These are phyloP conservation scores for Cuculus canorus DNA, from an alignment of 2,797 vertebrate genomes.

Conservation along the genomic window DNA sequence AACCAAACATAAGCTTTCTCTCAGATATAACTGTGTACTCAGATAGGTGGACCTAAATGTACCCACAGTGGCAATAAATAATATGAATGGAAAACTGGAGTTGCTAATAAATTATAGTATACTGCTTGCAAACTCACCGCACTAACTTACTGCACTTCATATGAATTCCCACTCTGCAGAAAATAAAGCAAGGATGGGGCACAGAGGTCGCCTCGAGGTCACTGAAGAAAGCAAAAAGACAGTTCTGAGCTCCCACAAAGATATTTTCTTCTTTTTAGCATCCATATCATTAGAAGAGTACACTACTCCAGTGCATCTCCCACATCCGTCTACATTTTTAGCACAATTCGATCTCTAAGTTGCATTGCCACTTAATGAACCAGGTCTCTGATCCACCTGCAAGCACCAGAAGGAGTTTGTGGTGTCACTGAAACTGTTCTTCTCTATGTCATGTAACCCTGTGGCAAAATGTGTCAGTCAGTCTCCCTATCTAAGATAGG, in stretches of 20 bases:
- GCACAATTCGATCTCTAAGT: neutral
- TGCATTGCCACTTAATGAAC: neutral
- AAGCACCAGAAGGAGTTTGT: neutral
- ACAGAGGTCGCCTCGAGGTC: neutral
- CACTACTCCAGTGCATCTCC: neutral
- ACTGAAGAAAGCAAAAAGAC: neutral
- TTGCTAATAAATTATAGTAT: neutral
- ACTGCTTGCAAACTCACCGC: neutral
- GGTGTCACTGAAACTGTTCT: neutral
- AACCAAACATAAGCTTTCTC: neutral
- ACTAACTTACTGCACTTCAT: neutral
- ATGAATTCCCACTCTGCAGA: neutral
- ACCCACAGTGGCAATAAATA: neutral
- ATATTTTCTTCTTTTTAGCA: neutral
- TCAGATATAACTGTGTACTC: neutral
- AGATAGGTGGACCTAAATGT: neutral
- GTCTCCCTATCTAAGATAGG: neutral
- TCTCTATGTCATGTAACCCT: neutral
- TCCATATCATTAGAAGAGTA: neutral
- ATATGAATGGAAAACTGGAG: neutral
- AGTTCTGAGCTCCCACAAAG: neutral
- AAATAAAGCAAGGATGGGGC: neutral
- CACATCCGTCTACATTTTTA: neutral
- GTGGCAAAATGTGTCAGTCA: neutral
- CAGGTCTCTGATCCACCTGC: neutral